phyloP scores from a whole-genome alignment of 2,888 invertebrate genomes.

The Morinoia aosen region DNA sequence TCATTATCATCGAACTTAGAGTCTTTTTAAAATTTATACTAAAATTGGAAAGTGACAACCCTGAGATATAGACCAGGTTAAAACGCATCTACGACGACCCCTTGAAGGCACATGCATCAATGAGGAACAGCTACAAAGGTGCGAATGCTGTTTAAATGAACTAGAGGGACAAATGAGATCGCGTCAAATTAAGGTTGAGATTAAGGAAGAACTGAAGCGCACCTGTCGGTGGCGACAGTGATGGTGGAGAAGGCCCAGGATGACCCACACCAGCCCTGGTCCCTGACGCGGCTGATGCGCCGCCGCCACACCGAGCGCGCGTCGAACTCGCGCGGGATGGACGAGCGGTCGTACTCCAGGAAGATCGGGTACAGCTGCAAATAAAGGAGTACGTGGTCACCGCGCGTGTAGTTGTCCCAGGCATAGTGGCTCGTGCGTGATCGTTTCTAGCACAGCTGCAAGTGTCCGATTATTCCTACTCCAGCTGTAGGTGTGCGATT shows the following conservation, averaged over 20 bases:
- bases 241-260: constrained; percentile 95
- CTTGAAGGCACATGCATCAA: too few relatives aligned
- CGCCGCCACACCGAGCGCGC: constrained; percentile 82
- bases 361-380: constrained; percentile 69
- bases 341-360: constrained; percentile 75
- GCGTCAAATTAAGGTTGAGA: too few relatives aligned
- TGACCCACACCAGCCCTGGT: constrained; percentile 83
- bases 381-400: constrained; percentile 29
- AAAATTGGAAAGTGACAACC: too few relatives aligned
- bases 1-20: too few relatives aligned
- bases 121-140: too few relatives aligned
- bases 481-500: background rate
- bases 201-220: background rate
- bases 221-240: constrained; percentile 76
- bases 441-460: too few relatives aligned
- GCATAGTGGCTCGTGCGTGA: background rate
- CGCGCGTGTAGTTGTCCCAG: background rate
- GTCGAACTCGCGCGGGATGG: constrained; percentile 83
- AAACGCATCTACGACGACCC: too few relatives aligned
- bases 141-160: too few relatives aligned
- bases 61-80: too few relatives aligned
- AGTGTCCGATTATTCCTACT: background rate
- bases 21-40: too few relatives aligned
- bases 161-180: too few relatives aligned
- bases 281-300: constrained; percentile 78